Evolutionary conservation across 2,888 invertebrate species (phyloP).

Genomic region (Unio pictorum): DNA sequence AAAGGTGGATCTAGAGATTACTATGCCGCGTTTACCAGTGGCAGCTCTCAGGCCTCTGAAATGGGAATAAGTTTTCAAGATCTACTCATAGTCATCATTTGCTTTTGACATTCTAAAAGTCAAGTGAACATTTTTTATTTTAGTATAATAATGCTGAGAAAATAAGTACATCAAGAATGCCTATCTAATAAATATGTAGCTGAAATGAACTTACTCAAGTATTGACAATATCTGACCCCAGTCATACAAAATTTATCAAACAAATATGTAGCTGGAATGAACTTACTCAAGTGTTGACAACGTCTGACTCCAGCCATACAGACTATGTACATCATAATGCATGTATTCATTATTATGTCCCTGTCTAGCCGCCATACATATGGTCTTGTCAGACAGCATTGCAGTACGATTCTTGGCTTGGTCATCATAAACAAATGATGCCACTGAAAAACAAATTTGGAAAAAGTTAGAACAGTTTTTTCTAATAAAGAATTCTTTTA

Average conservation of each 20-base stretch:
- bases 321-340: slow-evolving; percentile 67
- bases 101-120: too few relatives aligned
- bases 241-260: too few relatives aligned
- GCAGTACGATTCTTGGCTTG: slow-evolving; percentile 18
- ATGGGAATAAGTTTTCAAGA: background rate
- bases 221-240: slow-evolving; percentile 40
- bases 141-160: too few relatives aligned
- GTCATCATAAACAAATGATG: slow-evolving; percentile 47
- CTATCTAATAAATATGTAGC: too few relatives aligned
- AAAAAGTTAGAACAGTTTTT: background rate
- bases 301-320: slow-evolving; percentile 64
- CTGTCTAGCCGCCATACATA: slow-evolving; percentile 71
- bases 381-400: slow-evolving; percentile 62
- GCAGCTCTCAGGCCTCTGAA: slow-evolving; percentile 52
- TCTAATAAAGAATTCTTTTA: too few relatives aligned
- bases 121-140: too few relatives aligned
- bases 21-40: slow-evolving; percentile 69
- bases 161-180: too few relatives aligned
- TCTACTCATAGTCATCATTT: too few relatives aligned
- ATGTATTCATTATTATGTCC: slow-evolving; percentile 47
- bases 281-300: too few relatives aligned
- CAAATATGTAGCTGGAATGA: too few relatives aligned
- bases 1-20: slow-evolving; percentile 76
- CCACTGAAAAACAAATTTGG: slow-evolving; percentile 38
- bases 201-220: too few relatives aligned